Evolutionary conservation across 2,797 vertebrate species (phyloP), one percentile per base, ranked within the genome.

Genomic region (Merluccius polli): DNA sequence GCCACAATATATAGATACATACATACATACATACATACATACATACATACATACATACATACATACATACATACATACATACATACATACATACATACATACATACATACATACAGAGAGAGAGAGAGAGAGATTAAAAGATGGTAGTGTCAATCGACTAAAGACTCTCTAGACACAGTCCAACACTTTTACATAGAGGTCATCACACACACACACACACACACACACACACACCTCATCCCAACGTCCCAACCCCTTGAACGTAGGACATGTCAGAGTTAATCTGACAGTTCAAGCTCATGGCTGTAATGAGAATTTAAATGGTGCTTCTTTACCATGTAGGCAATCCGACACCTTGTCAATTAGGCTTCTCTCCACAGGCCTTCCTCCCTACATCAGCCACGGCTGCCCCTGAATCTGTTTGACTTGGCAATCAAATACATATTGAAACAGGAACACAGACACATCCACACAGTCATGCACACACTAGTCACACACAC

Each of bases 261-360:
- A 79, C 38, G 35, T 73, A 31, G 70, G 73, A 74, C 24, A 38
- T 83, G 78, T 75, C 74, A 76, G 79, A 74, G 59, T 77, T 84
- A 84, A 82, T 80, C 72, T 85, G 76, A 82, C 79, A 79, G 41
- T 52, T 59, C 48, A 67, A 70, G 63, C 72, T 78, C 36, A 73
- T 72, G 80, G 83, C 86, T 78, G 75, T 85, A 81, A 86, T 87
- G 78, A 85, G 73, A 74, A 80, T 78, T 87, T 86, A 81, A 87
- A 87, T 83, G 76, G 77, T 78, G 71, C 16, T 84, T 87, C 83
- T 71, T 84, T 84, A 75, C 79, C 74, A 44, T 33, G 80, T 75
- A 73, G 79, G 77, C 83, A 87, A 80, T 79, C 78, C 80, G 84
- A 86, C 88, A 87, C 75, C 81, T 81, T 87, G 87, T 89, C 81